Percentiles rank a stretch among this genome's conserved stretches.
Conservation (phyloP, 2,888 invertebrate genomes). For the Philhelius pedissequus region DNA sequence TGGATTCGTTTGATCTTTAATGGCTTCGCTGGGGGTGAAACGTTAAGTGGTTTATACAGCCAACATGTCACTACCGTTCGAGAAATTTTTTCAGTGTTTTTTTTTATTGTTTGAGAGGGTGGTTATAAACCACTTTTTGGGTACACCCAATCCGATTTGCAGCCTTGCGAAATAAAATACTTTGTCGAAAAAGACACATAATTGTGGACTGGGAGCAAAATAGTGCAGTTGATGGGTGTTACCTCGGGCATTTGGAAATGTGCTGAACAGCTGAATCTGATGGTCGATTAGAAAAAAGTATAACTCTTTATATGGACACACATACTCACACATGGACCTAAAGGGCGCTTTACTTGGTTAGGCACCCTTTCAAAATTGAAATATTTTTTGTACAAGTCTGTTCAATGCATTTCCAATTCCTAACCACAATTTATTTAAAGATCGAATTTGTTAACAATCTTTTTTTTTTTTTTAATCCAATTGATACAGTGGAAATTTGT, state of each 20-base stretch:
- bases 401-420: too few relatives aligned
- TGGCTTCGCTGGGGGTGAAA: slow-evolving; percentile 68
- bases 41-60: slow-evolving; percentile 66
- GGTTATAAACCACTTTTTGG: slow-evolving; percentile 57
- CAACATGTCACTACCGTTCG: slow-evolving; percentile 66
- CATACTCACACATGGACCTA: background rate
- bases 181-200: slow-evolving; percentile 4
- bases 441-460: too few relatives aligned
- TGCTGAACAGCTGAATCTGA: background rate
- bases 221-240: slow-evolving; percentile 17
- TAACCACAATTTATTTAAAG: too few relatives aligned
- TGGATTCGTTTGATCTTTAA: slow-evolving; percentile 68
- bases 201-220: background rate
- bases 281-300: background rate
- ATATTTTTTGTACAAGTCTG: too few relatives aligned
- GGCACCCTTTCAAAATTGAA: background rate
- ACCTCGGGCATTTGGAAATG: background rate
- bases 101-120: background rate
- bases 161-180: slow-evolving; percentile 41
- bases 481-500: too few relatives aligned
- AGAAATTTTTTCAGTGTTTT: slow-evolving; percentile 7
- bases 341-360: background rate
- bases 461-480: too few relatives aligned
- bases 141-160: slow-evolving; percentile 57
- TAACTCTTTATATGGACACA: background rate